These are phyloP conservation scores for Cotesia vestalis DNA, from an alignment of 1,140 invertebrate species.

Conservation along the genomic window DNA sequence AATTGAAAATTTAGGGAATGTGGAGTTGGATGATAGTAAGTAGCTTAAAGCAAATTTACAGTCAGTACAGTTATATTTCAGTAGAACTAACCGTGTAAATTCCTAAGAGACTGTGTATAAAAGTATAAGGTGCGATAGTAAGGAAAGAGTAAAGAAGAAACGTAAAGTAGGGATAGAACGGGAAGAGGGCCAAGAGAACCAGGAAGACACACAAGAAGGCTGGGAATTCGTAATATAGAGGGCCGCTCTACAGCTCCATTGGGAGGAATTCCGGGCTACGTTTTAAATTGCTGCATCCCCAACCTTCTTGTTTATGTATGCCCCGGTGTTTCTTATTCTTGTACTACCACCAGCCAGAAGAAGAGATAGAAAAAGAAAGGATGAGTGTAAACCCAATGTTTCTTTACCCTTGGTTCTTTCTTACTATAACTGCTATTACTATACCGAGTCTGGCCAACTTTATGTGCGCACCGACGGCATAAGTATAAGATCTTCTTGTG, in stretches of 20 bases:
- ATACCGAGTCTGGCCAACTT: conserved; percentile 51
- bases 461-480: conserved; percentile 62
- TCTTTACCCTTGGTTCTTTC: conserved; percentile 19
- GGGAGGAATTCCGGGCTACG: conserved; percentile 68
- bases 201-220: conserved; percentile 39
- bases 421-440: conserved; percentile 15
- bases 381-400: not conserved
- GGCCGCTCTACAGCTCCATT: conserved; percentile 64
- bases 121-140: not conserved
- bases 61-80: conserved; percentile 29
- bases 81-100: conserved; percentile 26
- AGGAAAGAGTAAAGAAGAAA: conserved; percentile 20
- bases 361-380: conserved; percentile 17
- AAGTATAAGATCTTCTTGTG: conserved; percentile 60
- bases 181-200: conserved; percentile 44
- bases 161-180: not conserved
- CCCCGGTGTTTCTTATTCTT: conserved; percentile 67
- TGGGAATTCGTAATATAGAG: conserved; percentile 66
- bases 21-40: too few relatives aligned
- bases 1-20: too few relatives aligned
- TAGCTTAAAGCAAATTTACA: conserved; percentile 21
- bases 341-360: conserved; percentile 46
- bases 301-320: conserved; percentile 68
- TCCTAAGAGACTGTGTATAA: conserved; percentile 23
- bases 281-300: conserved; percentile 69